Base-by-base conservation (phyloP, 1,140 invertebrate genomes). In the Oryzaephilus surinamensis region DNA sequence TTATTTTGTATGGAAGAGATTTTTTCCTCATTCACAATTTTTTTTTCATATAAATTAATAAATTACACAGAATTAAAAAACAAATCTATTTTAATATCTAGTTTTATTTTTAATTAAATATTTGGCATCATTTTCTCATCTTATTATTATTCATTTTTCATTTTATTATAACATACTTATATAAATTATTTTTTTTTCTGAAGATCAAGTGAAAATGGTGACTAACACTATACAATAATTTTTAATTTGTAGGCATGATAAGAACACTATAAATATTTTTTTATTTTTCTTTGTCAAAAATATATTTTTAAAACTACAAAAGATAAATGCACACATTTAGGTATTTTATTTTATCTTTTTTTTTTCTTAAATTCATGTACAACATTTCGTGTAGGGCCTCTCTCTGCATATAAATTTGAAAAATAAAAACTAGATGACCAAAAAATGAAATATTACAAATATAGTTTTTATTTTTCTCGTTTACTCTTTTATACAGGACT, bases 151-250 rank as follows among this genome's bases (percentile, higher is more conserved):
- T n/a, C n/a, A n/a, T 39, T 44, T 43, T 37, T 37, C 17, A 29
- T 17, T 39, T 45, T 37, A 38, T 46, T 41, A 51, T 42, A 58
- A 57, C 52, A 55, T 58, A 51, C 37, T 53, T 45, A 53, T 55
- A 51, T n/a, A 53, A 45, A 40, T 40, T 35, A 31, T 46, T 16
- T 44, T 51, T 47, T 41, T 46, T 45, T 37, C 44, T 40, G 35
- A 39, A 34, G 33, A 29, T 43, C 37, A 44, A 52, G 46, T 41
- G 43, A 32, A 49, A n/a, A 44, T 42, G 38, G 40, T 49, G 48
- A 50, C 50, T 54, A 54, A 51, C 47, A 50, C 48, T 53, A 53
- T 57, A 52, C 50, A 55, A 51, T 48, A 48, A 57, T 48, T 46
- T n/a, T n/a, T 50, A 34, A 48, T 49, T 48, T 43, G 41, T 49